A percentile compares a stretch with the other conserved stretches of the same genome.
These are phyloP conservation scores for Drosophila setifemur DNA, from an alignment of 1,140 invertebrate species.

Conservation along the genomic window DNA sequence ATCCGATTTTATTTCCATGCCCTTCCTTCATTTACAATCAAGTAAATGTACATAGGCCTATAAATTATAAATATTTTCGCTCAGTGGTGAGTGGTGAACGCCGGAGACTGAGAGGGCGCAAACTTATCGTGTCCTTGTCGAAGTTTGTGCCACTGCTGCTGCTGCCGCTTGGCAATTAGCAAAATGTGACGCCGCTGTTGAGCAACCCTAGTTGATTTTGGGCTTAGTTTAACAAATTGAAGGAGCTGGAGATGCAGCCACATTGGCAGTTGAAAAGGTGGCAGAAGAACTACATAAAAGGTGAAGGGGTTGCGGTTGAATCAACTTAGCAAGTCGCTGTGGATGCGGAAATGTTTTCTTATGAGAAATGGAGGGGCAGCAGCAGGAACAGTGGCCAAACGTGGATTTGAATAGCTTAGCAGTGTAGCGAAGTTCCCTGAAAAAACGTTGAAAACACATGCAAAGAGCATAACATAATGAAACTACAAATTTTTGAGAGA, in stretches of 20 bases:
- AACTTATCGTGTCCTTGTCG: conserved; percentile 53
- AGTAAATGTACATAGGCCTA: no score
- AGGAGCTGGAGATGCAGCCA: not conserved
- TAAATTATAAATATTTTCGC: not conserved
- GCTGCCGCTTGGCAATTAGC: conserved; percentile 45
- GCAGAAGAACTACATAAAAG: not conserved
- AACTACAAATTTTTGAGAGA: conserved; percentile 43
- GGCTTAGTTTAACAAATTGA: conserved; percentile 37
- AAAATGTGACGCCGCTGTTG: conserved; percentile 57
- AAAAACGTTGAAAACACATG: conserved; percentile 36
- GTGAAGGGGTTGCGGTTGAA: conserved; percentile 14
- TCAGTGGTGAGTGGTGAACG: not conserved
- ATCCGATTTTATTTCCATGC: no score
- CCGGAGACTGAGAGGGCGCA: conserved; percentile 28
- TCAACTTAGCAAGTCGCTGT: conserved; percentile 22
- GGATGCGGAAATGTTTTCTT: conserved; percentile 43
- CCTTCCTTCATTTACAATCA: no score
- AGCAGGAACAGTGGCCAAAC: not conserved
- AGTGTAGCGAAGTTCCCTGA: conserved; percentile 25
- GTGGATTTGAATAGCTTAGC: conserved; percentile 37
- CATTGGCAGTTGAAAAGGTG: not conserved
- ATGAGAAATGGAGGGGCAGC: conserved; percentile 8
- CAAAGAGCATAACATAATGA: conserved; percentile 20
- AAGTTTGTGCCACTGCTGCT: conserved; percentile 36
- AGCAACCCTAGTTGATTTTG: conserved; percentile 46